Evolutionary conservation across 1,140 invertebrate species (phyloP).

Genomic region (Glossosoma conforme): DNA sequence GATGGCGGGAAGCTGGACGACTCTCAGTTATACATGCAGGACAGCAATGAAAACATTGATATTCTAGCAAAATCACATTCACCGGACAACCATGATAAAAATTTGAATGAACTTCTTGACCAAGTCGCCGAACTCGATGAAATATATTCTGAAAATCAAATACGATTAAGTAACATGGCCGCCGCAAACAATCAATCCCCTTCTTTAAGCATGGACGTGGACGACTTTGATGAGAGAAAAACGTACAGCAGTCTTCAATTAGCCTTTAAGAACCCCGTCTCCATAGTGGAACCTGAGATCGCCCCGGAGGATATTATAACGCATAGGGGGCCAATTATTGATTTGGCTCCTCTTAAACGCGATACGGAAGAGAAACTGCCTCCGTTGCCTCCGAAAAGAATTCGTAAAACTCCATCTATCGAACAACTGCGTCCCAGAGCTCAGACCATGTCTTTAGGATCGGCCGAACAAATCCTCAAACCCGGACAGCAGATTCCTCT

Average conservation of each 20-base stretch:
- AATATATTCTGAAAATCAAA: slow-evolving; percentile 67
- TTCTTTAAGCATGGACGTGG: slow-evolving; percentile 45
- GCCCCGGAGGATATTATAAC: slow-evolving; percentile 56
- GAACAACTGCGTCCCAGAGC: slow-evolving; percentile 36
- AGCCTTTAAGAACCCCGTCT: slow-evolving; percentile 78
- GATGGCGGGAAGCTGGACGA: slow-evolving; percentile 21
- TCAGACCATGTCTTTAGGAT: slow-evolving; percentile 36
- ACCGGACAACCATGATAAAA: slow-evolving; percentile 46
- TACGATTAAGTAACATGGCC: slow-evolving; percentile 47
- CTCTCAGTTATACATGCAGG: slow-evolving; percentile 8
- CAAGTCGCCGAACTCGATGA: slow-evolving; percentile 71
- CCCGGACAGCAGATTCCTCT: slow-evolving; percentile 39
- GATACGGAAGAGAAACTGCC: slow-evolving; percentile 59
- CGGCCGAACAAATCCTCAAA: slow-evolving; percentile 41
- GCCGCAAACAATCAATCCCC: slow-evolving; percentile 37
- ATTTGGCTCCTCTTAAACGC: slow-evolving; percentile 48
- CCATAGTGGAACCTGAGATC: slow-evolving; percentile 48
- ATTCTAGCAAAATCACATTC: slow-evolving; percentile 3
- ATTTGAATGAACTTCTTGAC: slow-evolving; percentile 62
- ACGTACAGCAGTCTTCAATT: slow-evolving; percentile 79
- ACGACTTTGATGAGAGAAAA: slow-evolving; percentile 68
- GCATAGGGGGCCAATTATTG: slow-evolving; percentile 46
- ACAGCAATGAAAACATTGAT: slow-evolving; percentile 11
- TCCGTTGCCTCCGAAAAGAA: slow-evolving; percentile 72
- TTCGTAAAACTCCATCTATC: slow-evolving; percentile 56